Base-by-base conservation (phyloP, 2,888 invertebrate genomes). In the Saturnia pavonia region DNA sequence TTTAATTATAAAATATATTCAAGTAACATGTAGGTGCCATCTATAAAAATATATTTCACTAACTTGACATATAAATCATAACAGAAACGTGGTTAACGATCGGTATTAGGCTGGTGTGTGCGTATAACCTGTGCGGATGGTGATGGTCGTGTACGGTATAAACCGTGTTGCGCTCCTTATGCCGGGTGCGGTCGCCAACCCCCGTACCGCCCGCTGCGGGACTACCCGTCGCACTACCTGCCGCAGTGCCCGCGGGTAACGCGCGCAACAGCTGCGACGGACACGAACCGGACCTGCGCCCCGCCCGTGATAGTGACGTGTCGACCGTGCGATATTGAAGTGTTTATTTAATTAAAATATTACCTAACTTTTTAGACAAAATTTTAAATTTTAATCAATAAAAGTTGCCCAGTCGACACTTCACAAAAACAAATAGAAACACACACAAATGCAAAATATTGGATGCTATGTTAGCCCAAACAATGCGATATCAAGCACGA, bases 191-290 rank as follows among this genome's bases (percentile, higher is more conserved):
- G 70, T 91, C 83, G 57, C 84, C 95, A 94, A 90, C 96, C 48
- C 96, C 82, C 97, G 97, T 79, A 97, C 97, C 74, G 97, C 98
- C 81, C 97, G 54, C 54, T 22, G 54, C 22, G 22, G 22, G 3
- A 54, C 54, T 54, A 54, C 54, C 22, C 54, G 54, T 22, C 96
- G 92, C 71, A 75, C 77, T 74, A 70, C 71, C 74, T 97, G 73
- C 70, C 67, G 75, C 51, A 69, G 94, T 91, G 78, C 95, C 95
- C 70, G 91, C 87, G 71, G 96, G 96, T 87, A 96, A 94, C 82
- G 95, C 94, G 88, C 97, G 97, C 84, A 97, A 95, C 89, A 98
- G 95, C 90, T 97, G 98, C 91, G 97, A 97, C 78, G 98, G 98
- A 89, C 97, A 98, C 80, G 98, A 98, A 74, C 98, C 98, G 82